A percentile compares a stretch with the other conserved stretches of the same genome.
phyloP scores from a whole-genome alignment of 2,113 vertebrate species.

The Tetrao urogallus region DNA sequence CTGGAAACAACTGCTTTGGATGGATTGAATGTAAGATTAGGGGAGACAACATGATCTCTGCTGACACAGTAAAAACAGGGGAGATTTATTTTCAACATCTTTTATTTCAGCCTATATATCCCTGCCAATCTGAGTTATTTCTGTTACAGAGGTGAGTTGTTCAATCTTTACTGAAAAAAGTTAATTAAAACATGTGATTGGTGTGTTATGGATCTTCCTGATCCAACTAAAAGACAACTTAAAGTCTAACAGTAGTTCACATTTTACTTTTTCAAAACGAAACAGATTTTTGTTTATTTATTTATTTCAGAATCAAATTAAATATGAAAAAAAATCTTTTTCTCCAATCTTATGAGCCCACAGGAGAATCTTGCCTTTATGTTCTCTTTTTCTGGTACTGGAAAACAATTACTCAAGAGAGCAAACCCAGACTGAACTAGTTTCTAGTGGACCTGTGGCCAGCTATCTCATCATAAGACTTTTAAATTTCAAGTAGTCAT shows the following conservation, averaged over 20 bases:
- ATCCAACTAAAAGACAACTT: neutral
- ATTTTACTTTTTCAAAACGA: neutral
- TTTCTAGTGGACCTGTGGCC: neutral
- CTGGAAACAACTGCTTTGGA: neutral
- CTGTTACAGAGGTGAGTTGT: neutral
- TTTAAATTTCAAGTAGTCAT: neutral
- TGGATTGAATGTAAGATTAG: neutral
- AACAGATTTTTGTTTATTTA: neutral
- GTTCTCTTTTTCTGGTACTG: neutral
- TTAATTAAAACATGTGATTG: neutral
- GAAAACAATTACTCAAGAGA: neutral
- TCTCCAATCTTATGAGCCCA: neutral
- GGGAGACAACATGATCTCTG: neutral
- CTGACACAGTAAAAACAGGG: neutral
- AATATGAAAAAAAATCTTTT: neutral
- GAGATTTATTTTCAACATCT: neutral
- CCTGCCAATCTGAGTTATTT: neutral
- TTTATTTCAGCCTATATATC: neutral
- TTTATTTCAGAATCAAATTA: neutral
- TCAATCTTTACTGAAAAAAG: neutral
- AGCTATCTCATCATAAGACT: neutral
- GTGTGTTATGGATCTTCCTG: neutral
- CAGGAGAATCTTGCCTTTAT: neutral
- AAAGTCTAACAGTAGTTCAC: neutral
- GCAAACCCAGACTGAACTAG: neutral